Percentiles rank a stretch among this genome's conserved stretches.
Evolutionary conservation across 2,888 invertebrate genomes (phyloP).

Genomic region (Cyclophora punctaria): DNA sequence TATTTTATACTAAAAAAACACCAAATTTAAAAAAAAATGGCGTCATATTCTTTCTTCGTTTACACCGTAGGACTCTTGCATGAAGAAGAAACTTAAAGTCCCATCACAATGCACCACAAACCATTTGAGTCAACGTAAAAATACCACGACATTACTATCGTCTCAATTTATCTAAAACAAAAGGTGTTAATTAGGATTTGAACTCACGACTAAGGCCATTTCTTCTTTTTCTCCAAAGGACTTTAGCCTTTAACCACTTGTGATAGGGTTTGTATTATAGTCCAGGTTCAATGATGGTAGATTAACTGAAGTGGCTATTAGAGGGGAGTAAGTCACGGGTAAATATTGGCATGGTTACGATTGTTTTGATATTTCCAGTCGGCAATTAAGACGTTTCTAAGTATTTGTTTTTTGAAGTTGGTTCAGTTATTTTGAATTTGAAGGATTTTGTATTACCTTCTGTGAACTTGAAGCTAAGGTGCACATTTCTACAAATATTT

Average conservation of each 20-base stretch:
- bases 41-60: too few species aligned
- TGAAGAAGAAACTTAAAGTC: too few species aligned
- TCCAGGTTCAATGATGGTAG: slow-evolving; percentile 41
- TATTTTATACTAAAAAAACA: too few species aligned
- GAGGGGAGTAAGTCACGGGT: slow-evolving; percentile 60
- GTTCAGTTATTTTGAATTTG: too few species aligned
- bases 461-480: too few species aligned
- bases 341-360: slow-evolving; percentile 59
- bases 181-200: slow-evolving; percentile 72
- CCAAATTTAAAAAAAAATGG: too few species aligned
- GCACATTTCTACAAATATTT: too few species aligned
- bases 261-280: slow-evolving; percentile 20
- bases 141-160: slow-evolving; percentile 51
- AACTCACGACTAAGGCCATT: slow-evolving; percentile 68
- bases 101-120: slow-evolving; percentile 25
- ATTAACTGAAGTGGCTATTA: slow-evolving; percentile 64
- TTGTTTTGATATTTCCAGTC: slow-evolving; percentile 34
- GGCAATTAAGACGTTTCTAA: slow-evolving; percentile 44
- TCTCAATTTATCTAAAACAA: slow-evolving; percentile 64
- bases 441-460: too few species aligned
- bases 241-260: slow-evolving; percentile 21
- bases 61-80: too few species aligned
- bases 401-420: background rate
- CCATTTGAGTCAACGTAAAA: slow-evolving; percentile 21
- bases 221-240: slow-evolving; percentile 19